Evolutionary conservation across 2,888 invertebrate species (phyloP).

Genomic region (Drosophila diplacantha): DNA sequence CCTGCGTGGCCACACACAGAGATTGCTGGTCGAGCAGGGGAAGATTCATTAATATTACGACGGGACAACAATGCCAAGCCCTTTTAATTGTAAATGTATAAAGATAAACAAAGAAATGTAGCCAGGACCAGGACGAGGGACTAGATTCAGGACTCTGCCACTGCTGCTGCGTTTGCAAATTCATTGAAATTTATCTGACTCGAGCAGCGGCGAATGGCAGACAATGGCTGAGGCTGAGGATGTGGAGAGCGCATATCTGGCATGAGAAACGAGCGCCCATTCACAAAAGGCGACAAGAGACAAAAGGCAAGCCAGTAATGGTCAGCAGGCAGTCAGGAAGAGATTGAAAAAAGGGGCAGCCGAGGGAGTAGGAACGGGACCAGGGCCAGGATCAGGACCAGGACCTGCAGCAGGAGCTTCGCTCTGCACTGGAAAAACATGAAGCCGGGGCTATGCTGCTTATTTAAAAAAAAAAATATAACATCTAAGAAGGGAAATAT

Average conservation of each 20-base stretch:
- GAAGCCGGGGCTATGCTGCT: not conserved
- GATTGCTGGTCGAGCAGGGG: conserved; percentile 8
- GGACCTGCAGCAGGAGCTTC: not conserved
- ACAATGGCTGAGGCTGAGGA: conserved; percentile 15
- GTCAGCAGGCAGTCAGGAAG: conserved; percentile 22
- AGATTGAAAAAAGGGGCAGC: conserved; percentile 16
- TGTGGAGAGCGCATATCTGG: conserved; percentile 1
- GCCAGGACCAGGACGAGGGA: conserved; percentile 25
- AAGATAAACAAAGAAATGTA: conserved; percentile 71
- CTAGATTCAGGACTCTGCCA: conserved; percentile 16
- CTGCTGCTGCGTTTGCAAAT: conserved; percentile 53
- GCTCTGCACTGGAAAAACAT: not conserved
- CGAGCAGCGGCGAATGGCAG: conserved; percentile 48
- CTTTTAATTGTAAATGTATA: conserved; percentile 70
- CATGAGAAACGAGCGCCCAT: conserved; percentile 21
- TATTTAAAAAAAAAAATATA: not conserved
- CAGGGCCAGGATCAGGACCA: not conserved
- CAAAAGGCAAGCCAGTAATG: conserved; percentile 33
- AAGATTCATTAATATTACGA: conserved; percentile 70
- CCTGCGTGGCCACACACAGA: conserved; percentile 16
- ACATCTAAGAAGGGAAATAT: no score
- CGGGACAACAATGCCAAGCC: conserved; percentile 64
- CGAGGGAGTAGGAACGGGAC: not conserved
- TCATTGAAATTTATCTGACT: conserved; percentile 69
- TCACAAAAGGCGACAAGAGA: conserved; percentile 42